Conservation (phyloP, 2,888 invertebrate species). For the Trisateles emortualis region DNA sequence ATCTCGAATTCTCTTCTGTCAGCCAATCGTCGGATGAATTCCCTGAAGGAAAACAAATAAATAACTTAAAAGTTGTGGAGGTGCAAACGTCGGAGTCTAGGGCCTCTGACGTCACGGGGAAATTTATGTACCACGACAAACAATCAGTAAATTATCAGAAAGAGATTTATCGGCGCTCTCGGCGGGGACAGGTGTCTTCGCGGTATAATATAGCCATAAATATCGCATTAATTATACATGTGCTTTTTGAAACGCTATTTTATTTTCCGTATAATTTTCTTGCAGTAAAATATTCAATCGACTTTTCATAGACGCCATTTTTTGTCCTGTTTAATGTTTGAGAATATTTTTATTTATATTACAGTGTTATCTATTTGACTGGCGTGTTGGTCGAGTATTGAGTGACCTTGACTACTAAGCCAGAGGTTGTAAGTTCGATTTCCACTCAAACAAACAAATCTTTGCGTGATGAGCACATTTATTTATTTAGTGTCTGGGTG, state of each 20-base stretch:
- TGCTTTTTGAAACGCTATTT: conserved; percentile 9
- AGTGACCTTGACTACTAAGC: no score
- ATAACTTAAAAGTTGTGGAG: conserved; percentile 64
- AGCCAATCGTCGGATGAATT: conserved; percentile 53
- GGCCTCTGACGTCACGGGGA: conserved; percentile 34
- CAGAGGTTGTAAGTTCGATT: no score
- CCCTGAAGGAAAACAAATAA: conserved; percentile 71
- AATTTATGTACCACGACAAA: conserved; percentile 60
- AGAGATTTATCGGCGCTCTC: conserved; percentile 63
- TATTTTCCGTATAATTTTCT: neutral
- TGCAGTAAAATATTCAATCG: neutral
- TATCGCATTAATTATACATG: conserved; percentile 44
- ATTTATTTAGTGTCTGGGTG: no score
- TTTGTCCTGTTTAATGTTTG: no score
- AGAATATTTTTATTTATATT: no score
- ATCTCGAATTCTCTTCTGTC: conserved; percentile 36
- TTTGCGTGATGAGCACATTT: no score
- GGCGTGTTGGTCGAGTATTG: no score
- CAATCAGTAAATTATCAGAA: conserved; percentile 74
- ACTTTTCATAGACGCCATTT: no score
- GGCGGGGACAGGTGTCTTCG: conserved; percentile 57
- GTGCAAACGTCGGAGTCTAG: conserved; percentile 48
- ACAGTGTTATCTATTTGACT: no score
- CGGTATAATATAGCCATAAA: conserved; percentile 52
- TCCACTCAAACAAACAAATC: no score